These are phyloP conservation scores for Microtus montanus DNA, from an alignment of 2,113 vertebrate species.

Conservation along the genomic window DNA sequence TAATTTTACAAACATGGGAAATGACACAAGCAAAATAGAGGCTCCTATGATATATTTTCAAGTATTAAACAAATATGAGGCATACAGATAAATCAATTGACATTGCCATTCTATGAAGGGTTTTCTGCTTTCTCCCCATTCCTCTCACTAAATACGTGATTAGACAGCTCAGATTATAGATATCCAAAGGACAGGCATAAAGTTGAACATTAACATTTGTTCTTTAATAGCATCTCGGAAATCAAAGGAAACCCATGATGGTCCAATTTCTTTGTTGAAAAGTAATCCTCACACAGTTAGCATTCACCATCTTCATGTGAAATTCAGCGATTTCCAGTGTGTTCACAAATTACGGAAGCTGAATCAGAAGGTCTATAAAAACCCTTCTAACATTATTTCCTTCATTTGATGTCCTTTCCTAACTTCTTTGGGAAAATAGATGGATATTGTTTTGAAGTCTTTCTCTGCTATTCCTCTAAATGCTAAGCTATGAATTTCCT, in stretches of 20 bases:
- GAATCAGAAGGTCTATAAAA: neutral
- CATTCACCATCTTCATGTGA: neutral
- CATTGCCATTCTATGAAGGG: neutral
- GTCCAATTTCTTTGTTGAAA: slow-evolving; percentile 22
- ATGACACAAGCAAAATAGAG: neutral
- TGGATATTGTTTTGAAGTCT: neutral
- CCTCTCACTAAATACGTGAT: neutral
- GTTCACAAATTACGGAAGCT: neutral
- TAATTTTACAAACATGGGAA: slow-evolving; percentile 3
- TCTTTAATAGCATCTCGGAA: neutral
- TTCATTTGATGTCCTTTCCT: neutral
- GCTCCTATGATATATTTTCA: neutral
- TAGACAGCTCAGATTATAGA: neutral
- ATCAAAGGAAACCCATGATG: neutral
- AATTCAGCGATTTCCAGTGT: neutral
- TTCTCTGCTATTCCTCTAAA: neutral
- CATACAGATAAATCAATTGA: neutral
- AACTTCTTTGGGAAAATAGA: neutral
- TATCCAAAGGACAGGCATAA: neutral
- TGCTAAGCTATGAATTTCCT: neutral
- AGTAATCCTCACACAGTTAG: neutral
- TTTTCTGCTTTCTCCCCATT: neutral
- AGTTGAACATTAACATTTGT: neutral
- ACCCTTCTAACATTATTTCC: neutral
- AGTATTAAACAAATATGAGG: slow-evolving; percentile 17